Evolutionary conservation across 2,113 vertebrate genomes (phyloP).

Genomic region (Pteropus alecto): DNA sequence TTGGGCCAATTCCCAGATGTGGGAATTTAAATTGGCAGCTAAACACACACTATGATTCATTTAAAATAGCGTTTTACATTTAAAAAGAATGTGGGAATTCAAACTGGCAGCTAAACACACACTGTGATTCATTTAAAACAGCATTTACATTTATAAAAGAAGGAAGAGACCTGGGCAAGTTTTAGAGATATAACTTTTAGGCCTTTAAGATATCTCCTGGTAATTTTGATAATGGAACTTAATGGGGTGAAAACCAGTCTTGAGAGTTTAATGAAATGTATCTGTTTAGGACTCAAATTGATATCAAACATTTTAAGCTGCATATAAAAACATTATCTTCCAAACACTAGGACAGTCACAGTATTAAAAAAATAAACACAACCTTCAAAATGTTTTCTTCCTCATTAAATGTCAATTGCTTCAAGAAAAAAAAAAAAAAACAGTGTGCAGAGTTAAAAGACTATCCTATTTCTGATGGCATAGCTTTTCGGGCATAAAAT

Average conservation of each 20-base stretch:
- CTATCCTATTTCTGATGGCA: not conserved
- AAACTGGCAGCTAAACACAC: slow-evolving; percentile 55
- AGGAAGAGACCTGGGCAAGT: slow-evolving; percentile 65
- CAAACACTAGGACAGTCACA: slow-evolving; percentile 50
- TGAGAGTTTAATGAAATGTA: slow-evolving; percentile 77
- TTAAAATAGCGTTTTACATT: slow-evolving; percentile 64
- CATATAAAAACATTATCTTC: slow-evolving; percentile 72
- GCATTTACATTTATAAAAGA: slow-evolving; percentile 62
- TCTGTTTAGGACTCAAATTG: slow-evolving; percentile 69
- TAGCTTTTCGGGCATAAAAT: slow-evolving; percentile 34
- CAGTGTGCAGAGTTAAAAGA: slow-evolving; percentile 20
- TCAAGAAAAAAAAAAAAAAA: slow-evolving; percentile 52
- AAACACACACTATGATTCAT: slow-evolving; percentile 52
- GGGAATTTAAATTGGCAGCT: slow-evolving; percentile 57
- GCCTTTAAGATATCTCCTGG: slow-evolving; percentile 60
- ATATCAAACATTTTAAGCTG: slow-evolving; percentile 73
- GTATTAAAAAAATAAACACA: slow-evolving; percentile 69
- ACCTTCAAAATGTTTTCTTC: slow-evolving; percentile 66
- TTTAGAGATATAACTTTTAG: slow-evolving; percentile 72
- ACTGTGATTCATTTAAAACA: slow-evolving; percentile 64
- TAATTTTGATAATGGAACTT: slow-evolving; percentile 80
- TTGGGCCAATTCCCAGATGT: slow-evolving; percentile 50
- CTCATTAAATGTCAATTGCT: slow-evolving; percentile 63
- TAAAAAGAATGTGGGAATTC: slow-evolving; percentile 61
- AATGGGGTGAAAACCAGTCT: slow-evolving; percentile 74